Evolutionary conservation across 1,140 invertebrate species (phyloP).

Genomic region (Zeugodacus cucurbitae): DNA sequence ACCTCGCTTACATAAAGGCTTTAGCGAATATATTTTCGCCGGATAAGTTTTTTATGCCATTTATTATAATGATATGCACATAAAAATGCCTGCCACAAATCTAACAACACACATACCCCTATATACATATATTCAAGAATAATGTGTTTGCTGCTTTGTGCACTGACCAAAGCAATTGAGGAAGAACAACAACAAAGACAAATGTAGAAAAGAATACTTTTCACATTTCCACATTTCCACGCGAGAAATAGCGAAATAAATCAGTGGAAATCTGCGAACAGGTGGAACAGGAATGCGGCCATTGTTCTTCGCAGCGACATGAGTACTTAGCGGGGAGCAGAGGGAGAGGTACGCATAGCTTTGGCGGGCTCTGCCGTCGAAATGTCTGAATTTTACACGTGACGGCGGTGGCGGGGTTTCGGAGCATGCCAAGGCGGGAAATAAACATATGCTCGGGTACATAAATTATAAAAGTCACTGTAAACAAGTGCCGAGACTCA

Average conservation of each 20-base stretch:
- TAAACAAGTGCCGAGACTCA: background rate
- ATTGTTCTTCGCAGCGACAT: background rate
- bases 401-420: background rate
- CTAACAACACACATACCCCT: background rate
- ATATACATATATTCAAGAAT: background rate
- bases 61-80: slow-evolving; percentile 22
- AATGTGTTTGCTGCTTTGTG: background rate
- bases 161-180: background rate
- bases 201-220: background rate
- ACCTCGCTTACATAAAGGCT: background rate
- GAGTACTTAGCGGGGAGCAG: background rate
- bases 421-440: slow-evolving; percentile 2
- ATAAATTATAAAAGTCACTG: slow-evolving; percentile 27
- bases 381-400: background rate
- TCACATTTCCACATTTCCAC: slow-evolving; percentile 13
- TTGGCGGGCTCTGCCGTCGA: background rate
- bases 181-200: background rate
- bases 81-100: slow-evolving; percentile 1
- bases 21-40: background rate
- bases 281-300: slow-evolving; percentile 4
- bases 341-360: background rate
- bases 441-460: slow-evolving; percentile 14
- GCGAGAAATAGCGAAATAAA: slow-evolving; percentile 27
- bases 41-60: background rate
- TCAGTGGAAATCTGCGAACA: slow-evolving; percentile 34